Evolutionary conservation across 2,113 vertebrate genomes (phyloP).

Genomic region (Atrichornis clamosus): DNA sequence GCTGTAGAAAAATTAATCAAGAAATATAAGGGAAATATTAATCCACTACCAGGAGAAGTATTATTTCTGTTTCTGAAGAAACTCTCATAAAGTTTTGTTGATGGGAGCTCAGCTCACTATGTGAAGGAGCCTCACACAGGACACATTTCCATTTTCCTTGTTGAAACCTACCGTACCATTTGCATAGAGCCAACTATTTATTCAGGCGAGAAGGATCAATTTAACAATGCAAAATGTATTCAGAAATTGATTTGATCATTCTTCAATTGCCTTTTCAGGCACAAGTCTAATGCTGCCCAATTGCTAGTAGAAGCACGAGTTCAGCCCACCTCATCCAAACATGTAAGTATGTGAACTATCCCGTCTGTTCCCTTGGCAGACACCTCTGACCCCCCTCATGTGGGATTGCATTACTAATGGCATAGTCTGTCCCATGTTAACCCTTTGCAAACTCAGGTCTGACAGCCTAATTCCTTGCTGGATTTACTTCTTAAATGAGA

Average conservation of each 20-base stretch:
- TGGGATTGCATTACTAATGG: neutral
- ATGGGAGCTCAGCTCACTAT: neutral
- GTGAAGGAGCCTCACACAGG: neutral
- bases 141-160: neutral
- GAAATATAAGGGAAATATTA: neutral
- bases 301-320: conserved; percentile 92
- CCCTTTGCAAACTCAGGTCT: neutral
- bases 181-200: neutral
- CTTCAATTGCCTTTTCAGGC: conserved; percentile 75
- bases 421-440: neutral
- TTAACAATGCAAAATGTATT: neutral
- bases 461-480: neutral
- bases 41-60: neutral
- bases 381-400: neutral
- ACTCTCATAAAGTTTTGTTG: neutral
- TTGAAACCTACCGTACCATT: neutral
- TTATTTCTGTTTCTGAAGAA: neutral
- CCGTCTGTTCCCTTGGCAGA: conserved; percentile 25
- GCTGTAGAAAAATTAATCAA: neutral
- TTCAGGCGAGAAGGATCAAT: neutral
- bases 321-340: conserved; percentile 88
- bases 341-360: conserved; percentile 73
- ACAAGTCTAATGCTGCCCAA: conserved; percentile 91
- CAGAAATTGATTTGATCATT: conserved; percentile 1
- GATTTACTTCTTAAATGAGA: neutral